Evolutionary conservation across 1,140 invertebrate species (phyloP), one percentile per base, ranked within the genome.

Genomic region (Hetaerina americana): DNA sequence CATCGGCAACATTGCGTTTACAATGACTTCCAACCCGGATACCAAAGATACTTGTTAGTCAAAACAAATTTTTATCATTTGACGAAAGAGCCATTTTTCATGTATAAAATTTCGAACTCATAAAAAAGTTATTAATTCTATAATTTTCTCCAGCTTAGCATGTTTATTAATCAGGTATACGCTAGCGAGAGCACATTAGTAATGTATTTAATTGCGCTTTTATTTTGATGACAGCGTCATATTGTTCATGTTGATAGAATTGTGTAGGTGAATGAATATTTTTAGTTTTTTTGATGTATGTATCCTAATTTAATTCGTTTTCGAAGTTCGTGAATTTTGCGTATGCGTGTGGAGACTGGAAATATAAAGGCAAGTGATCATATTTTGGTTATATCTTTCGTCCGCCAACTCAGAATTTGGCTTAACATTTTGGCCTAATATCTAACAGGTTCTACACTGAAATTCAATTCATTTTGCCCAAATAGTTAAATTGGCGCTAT

Each of bases 221-320:
- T 74, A 49, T 69, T 73, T 74, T 74, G 75, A 76, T 66, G 71
- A 73, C 75, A 76, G 77, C 77, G 77, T 78, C 77, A 78, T 78
- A 78, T 78, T 76, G 77, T 77, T 76, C 77, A 77, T 77, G 69
- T 68, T 57, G 40, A 57, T 57, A 57, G 40, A 57, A 57, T 57
- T 57, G 40, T 57, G 40, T 57, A 57, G 40, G 40, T 57, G 40
- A 57, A 57, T 57, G 40, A 57, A n/a, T 57, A 57, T 57, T 57
- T 57, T 57, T 57, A 57, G 40, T 57, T 57, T 57, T 57, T 57
- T 57, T 57, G 40, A 57, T 57, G 40, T 57, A n/a, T 57, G 40
- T 57, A n/a, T 57, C 22, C 40, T 57, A 18, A 57, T 57, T 57
- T 57, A 57, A 57, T 57, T 57, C 40, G 15, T 57, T 18, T n/a